A percentile compares a stretch with the other conserved stretches of the same genome.
phyloP scores from a whole-genome alignment of 2,888 invertebrate species.

The Axea sp. region DNA sequence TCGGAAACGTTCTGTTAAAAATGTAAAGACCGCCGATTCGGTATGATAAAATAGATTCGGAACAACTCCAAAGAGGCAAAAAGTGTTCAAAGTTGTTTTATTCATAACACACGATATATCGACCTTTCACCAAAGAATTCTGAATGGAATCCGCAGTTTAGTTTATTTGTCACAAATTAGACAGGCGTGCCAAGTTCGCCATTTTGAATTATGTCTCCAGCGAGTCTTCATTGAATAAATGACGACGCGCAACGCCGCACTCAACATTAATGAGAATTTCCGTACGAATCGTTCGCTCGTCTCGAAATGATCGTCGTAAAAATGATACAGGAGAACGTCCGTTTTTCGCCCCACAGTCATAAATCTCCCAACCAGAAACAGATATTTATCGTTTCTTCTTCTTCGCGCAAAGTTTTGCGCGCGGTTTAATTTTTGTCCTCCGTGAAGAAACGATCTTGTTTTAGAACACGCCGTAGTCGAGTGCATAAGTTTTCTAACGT shows the following conservation, averaged over 20 bases:
- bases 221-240: slow-evolving; percentile 54
- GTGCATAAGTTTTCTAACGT: slow-evolving; percentile 48
- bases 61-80: slow-evolving; percentile 13
- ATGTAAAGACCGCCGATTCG: background rate
- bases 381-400: slow-evolving; percentile 33
- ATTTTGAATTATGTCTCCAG: slow-evolving; percentile 57
- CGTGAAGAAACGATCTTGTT: slow-evolving; percentile 42
- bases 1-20: too few relatives aligned
- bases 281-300: slow-evolving; percentile 31
- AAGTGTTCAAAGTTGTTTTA: slow-evolving; percentile 16
- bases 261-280: slow-evolving; percentile 46
- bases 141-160: slow-evolving; percentile 28
- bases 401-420: slow-evolving; percentile 19
- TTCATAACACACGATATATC: slow-evolving; percentile 44
- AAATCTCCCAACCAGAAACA: slow-evolving; percentile 23
- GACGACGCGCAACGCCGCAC: slow-evolving; percentile 8
- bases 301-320: slow-evolving; percentile 11
- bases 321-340: slow-evolving; percentile 3
- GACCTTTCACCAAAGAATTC: slow-evolving; percentile 56
- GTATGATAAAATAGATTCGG: slow-evolving; percentile 17
- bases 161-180: slow-evolving; percentile 61
- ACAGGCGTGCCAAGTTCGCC: slow-evolving; percentile 61
- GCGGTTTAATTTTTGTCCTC: slow-evolving; percentile 37
- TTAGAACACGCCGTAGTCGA: slow-evolving; percentile 50
- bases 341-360: background rate